Percentiles rank a stretch among this genome's conserved stretches.
These are phyloP conservation scores for Drosophila asahinai DNA, from an alignment of 1,140 invertebrate species.

Conservation along the genomic window DNA sequence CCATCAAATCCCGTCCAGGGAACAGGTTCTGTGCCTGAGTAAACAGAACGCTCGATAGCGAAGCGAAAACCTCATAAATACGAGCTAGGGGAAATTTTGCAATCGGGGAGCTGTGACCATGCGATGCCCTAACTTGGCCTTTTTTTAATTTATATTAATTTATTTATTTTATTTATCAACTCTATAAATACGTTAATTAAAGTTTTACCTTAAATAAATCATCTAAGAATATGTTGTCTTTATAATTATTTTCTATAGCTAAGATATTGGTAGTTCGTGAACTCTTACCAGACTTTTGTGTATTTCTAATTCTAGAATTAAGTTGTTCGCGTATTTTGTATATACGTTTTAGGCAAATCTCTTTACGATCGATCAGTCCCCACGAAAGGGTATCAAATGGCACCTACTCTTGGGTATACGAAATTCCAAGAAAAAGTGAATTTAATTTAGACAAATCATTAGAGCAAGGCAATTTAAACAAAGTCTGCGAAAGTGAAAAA, in stretches of 20 bases:
- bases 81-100: neutral
- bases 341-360: neutral
- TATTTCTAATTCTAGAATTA: neutral
- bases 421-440: constrained; percentile 20
- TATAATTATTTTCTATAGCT: no score
- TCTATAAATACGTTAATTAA: no score
- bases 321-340: neutral
- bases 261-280: no score
- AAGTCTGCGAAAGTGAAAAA: constrained; percentile 19
- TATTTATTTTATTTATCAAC: neutral
- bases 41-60: constrained; percentile 21
- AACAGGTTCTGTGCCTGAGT: constrained; percentile 32
- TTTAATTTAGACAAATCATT: constrained; percentile 23
- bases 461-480: constrained; percentile 14
- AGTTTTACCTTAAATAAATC: no score
- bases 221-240: no score
- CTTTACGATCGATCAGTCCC: neutral
- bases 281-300: neutral
- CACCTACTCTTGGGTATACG: constrained; percentile 7
- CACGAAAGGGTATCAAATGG: constrained; percentile 11
- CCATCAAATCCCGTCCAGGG: constrained; percentile 19
- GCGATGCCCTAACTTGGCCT: constrained; percentile 10
- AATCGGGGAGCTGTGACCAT: neutral
- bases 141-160: neutral
- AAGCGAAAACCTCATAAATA: constrained; percentile 11